Base-by-base conservation (phyloP, 1,140 invertebrate genomes). In the Zelostemma sp. region DNA sequence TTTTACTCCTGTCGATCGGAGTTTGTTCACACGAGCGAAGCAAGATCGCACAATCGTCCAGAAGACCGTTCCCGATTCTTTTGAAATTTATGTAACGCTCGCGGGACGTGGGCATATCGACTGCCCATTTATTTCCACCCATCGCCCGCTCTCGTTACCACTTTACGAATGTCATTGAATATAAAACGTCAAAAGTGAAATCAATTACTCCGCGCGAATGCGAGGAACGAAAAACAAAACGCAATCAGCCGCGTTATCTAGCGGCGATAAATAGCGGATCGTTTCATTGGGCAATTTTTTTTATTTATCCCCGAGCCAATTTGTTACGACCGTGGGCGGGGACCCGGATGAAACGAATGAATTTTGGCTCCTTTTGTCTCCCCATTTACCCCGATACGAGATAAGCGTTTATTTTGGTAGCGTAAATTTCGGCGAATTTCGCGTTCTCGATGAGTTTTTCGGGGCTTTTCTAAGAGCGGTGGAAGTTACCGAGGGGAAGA, bases 71-170 rank as follows among this genome's bases (percentile, higher is more conserved):
- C 11, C 41, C 14, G 18, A 15, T 43, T 43, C 8, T 17, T 43
- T 43, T 14, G 14, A 16, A 43, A 43, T 43, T 43, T 43, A 43
- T 17, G 41, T 43, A 43, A 43, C 41, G 41, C 6, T 17, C 15
- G 14, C 11, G 1, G 14, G 14, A 5, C 18, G 4, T 43, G 41
- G 18, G 18, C 41, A 9, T 15, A 43, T 9, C 3, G 41, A 43
- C 41, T 16, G 5, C 41, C 41, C 14, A 6, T 43, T 43, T 43
- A 43, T 43, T 43, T 9, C 41, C 41, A 4, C 11, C 14, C 18
- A 43, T 43, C 14, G 14, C 14, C 18, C 14, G 41, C 41, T 17
- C 5, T 16, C 41, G 14, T 17, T 43, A 16, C 14, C 15, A 16
- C 8, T 14, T 43, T 40, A 17, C 14, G 41, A 43, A 43, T 43